Evolutionary conservation across 1,140 invertebrate genomes (phyloP).

Genomic region (Batillaria attramentaria): DNA sequence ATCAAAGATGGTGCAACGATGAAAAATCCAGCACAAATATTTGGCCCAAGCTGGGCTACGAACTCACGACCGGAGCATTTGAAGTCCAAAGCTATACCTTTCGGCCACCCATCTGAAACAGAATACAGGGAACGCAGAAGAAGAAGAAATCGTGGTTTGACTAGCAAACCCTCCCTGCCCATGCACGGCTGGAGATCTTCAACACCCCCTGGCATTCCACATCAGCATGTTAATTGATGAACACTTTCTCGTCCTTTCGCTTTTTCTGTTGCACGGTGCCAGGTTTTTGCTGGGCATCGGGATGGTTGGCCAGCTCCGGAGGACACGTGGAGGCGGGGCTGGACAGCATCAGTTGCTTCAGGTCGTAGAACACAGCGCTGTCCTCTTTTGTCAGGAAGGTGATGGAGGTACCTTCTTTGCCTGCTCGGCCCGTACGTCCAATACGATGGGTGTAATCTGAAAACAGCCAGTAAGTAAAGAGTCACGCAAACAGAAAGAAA

Average conservation of each 20-base stretch:
- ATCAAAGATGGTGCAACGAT: too few species aligned
- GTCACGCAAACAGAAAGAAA: conserved; percentile 98
- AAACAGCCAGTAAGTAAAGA: conserved; percentile 68
- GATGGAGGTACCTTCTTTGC: conserved; percentile 96
- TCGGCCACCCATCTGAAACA: neutral
- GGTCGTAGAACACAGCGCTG: conserved; percentile 94
- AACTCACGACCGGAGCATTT: too few species aligned
- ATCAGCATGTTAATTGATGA: conserved; percentile 46
- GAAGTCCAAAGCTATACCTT: too few species aligned
- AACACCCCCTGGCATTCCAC: too few species aligned
- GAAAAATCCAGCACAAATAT: too few species aligned
- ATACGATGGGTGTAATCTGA: conserved; percentile 99
- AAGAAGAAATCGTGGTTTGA: neutral
- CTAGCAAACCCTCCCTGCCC: too few species aligned
- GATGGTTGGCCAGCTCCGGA: conserved; percentile 97
- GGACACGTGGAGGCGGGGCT: conserved; percentile 97
- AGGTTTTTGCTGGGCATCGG: conserved; percentile 98
- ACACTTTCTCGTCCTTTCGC: conserved; percentile 85
- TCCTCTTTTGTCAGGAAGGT: conserved; percentile 98
- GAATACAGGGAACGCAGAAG: neutral
- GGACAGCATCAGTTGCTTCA: conserved; percentile 91
- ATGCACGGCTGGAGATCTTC: too few species aligned
- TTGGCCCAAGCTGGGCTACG: too few species aligned
- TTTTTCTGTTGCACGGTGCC: conserved; percentile 95
- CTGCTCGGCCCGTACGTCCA: conserved; percentile 98